Evolutionary conservation across 2,888 invertebrate species (phyloP).

Genomic region (Agrochola circellaris): DNA sequence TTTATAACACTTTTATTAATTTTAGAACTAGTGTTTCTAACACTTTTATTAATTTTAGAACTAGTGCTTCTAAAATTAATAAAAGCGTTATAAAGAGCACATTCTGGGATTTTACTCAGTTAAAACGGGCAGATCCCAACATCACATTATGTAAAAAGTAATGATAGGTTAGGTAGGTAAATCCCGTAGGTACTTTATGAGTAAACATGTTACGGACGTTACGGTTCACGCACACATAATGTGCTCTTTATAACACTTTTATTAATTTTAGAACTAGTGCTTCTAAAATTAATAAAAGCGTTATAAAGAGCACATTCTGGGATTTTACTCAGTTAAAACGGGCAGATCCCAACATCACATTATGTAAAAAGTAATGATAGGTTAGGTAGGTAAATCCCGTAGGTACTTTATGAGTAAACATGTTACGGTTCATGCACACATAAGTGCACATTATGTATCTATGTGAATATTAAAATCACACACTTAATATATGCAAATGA

Average conservation of each 20-base stretch:
- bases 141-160: conserved; percentile 7
- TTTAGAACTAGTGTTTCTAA: too few species aligned
- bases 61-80: not conserved
- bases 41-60: too few species aligned
- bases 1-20: too few species aligned
- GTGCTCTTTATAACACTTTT: too few species aligned
- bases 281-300: not conserved
- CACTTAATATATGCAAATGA: conserved; percentile 22
- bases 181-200: conserved; percentile 34
- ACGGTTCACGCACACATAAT: conserved; percentile 18
- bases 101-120: conserved; percentile 11
- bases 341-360: not conserved
- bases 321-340: conserved; percentile 11
- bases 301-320: not conserved
- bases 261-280: too few species aligned
- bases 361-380: not conserved
- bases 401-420: conserved; percentile 27
- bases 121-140: not conserved
- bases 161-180: conserved; percentile 17
- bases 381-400: conserved; percentile 41
- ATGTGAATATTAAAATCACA: conserved; percentile 19
- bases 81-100: not conserved
- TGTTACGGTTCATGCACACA: conserved; percentile 15
- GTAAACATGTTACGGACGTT: conserved; percentile 35
- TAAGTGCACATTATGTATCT: not conserved